These are phyloP conservation scores for Otocyon megalotis DNA, from an alignment of 2,113 vertebrate species.

Conservation along the genomic window DNA sequence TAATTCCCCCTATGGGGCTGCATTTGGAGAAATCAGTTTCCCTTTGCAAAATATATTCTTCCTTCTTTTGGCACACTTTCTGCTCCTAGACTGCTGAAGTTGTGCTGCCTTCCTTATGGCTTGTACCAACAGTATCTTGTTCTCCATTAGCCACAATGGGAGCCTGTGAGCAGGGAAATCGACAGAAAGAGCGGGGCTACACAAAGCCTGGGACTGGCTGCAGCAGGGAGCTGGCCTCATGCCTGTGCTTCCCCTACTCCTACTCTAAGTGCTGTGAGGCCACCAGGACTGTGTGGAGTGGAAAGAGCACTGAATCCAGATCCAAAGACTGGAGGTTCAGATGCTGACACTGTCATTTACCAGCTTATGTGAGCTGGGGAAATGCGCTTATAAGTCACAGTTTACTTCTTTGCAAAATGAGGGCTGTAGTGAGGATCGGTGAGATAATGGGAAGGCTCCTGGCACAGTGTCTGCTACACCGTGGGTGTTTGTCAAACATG, in stretches of 20 bases:
- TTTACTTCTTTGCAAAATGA: background rate
- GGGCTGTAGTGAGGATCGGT: background rate
- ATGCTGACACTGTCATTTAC: background rate
- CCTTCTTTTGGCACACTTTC: background rate
- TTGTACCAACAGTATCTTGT: background rate
- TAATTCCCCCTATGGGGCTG: background rate
- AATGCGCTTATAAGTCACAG: background rate
- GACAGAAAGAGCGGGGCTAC: background rate
- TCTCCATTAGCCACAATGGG: background rate
- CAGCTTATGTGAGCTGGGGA: background rate
- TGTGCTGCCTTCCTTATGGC: background rate
- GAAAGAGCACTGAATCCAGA: background rate
- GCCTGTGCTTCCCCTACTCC: accelerated
- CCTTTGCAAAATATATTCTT: background rate
- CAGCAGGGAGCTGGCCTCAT: background rate
- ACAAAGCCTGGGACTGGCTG: background rate
- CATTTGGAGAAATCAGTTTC: background rate
- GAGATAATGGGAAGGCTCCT: background rate
- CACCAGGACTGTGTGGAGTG: background rate
- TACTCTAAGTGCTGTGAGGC: background rate
- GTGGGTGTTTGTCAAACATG: background rate
- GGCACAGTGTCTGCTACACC: background rate
- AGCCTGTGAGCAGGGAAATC: background rate
- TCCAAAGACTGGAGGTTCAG: background rate
- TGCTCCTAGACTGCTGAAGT: background rate